These are phyloP conservation scores for Phataginus tetradactyla DNA, from an alignment of 2,797 vertebrate species.

Conservation along the genomic window DNA sequence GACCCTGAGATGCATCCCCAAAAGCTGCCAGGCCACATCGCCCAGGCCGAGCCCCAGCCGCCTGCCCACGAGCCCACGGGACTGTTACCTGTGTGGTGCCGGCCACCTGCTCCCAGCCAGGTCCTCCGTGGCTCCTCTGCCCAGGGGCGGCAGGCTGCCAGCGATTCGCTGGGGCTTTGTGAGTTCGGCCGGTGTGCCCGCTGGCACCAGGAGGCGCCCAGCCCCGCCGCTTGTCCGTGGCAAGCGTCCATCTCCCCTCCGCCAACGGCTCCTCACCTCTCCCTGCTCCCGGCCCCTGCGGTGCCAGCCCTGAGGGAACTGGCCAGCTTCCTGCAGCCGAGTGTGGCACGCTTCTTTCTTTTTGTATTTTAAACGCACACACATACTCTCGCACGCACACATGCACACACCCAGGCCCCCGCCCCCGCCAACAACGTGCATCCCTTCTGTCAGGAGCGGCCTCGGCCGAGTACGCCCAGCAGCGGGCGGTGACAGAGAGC, in stretches of 20 bases:
- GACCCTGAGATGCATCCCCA: accelerated
- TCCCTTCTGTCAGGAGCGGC: constrained; percentile 83
- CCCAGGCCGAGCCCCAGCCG: background rate
- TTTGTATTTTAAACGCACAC: constrained; percentile 64
- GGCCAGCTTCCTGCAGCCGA: constrained; percentile 84
- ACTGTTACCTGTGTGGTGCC: constrained; percentile 23
- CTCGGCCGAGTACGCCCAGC: constrained; percentile 79
- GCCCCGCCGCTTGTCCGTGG: constrained; percentile 75
- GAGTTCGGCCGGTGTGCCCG: constrained; percentile 77
- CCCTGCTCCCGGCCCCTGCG: constrained; percentile 59
- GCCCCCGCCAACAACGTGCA: constrained; percentile 61
- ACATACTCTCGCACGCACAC: background rate
- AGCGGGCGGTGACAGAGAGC: constrained; percentile 8
- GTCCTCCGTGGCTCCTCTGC: constrained; percentile 69
- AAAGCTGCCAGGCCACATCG: background rate
- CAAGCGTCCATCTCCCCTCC: constrained; percentile 84
- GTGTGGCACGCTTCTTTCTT: constrained; percentile 63
- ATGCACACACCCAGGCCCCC: constrained; percentile 55
- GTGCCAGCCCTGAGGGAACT: constrained; percentile 83
- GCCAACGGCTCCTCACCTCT: constrained; percentile 73
- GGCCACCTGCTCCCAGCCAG: constrained; percentile 52
- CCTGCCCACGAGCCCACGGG: accelerated
- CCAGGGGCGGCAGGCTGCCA: constrained; percentile 77
- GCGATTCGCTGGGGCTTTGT: constrained; percentile 53
- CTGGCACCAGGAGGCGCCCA: constrained; percentile 68